Evolutionary conservation across 2,888 invertebrate genomes (phyloP), one percentile per base, ranked within the genome.

Genomic region (Blomia tropicalis): DNA sequence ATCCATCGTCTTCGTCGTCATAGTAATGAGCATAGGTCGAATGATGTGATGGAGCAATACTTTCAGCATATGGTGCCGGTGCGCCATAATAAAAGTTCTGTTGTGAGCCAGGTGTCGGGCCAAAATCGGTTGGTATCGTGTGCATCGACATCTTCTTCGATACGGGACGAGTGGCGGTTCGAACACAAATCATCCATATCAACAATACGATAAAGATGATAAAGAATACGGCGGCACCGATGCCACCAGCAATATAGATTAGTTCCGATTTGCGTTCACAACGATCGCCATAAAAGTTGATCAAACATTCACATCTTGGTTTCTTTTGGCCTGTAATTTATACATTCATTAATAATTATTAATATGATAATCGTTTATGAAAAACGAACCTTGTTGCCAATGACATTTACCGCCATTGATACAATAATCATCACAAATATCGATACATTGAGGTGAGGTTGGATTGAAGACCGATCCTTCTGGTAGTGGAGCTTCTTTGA

Each of bases 101-200:
- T 78, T 90, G 89, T 1, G 89, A 89, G 47, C 89, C 89, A 70
- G 87, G 58, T 23, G 61, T 59, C 31, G 64, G 64, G n/a, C 47
- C 63, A 19, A 59, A 63, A 22, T 63, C 63, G 19, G 59, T 47
- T 56, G 68, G 70, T 44, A 87, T 85, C 30, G 88, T 87, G 66
- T 87, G 87, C 22, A 86, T 84, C 23, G 88, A 77, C 71, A 89
- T 83, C 76, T 90, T 90, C 80, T 89, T 89, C 70, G 89, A 88
- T 25, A 59, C 27, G 4, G 59, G 54, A 0, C 60, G 58, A 4
- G 63, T 43, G 25, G 58, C 43, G 1, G 66, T 64, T 83, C 86
- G 84, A 64, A 87, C 90, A 73, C 92, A 92, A 72, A 92, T 92
- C 91, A 92, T 92, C 91, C 91, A 92, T 69, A 92, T 88, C 61